phyloP scores from a whole-genome alignment of 2,797 vertebrate species.

The Sebastes alutus region DNA sequence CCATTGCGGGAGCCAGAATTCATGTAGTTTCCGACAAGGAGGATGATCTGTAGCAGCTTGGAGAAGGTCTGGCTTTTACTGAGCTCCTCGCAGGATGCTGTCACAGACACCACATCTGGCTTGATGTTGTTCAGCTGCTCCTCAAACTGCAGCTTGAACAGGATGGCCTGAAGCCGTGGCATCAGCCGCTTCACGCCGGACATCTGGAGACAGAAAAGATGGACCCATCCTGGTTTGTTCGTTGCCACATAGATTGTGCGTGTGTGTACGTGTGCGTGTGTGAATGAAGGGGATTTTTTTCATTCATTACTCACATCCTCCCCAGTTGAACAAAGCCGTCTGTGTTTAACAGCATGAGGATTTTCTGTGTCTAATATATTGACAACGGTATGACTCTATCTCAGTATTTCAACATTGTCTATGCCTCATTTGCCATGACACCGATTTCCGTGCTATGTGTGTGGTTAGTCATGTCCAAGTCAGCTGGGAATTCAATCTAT shows the following conservation, averaged over 20 bases:
- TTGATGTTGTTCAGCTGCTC: constrained; percentile 93
- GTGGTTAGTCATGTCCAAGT: constrained; percentile 26
- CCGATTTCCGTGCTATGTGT: constrained; percentile 3
- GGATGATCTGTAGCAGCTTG: constrained; percentile 85
- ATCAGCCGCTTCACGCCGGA: constrained; percentile 85
- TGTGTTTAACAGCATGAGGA: constrained; percentile 41
- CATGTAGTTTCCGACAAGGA: constrained; percentile 92
- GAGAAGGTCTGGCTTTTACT: constrained; percentile 86
- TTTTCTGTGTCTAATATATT: constrained; percentile 18
- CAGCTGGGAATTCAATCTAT: constrained; percentile 1
- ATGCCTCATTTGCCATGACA: constrained; percentile 5
- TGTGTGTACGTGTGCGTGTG: background rate
- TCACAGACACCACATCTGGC: constrained; percentile 92
- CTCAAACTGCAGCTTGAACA: constrained; percentile 90
- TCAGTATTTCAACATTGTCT: background rate
- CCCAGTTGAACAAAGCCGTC: constrained; percentile 46
- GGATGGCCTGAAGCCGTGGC: constrained; percentile 87
- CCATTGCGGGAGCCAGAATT: constrained; percentile 92
- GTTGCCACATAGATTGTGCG: background rate
- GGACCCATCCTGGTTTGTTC: background rate
- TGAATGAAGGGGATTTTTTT: constrained; percentile 39
- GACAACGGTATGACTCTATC: background rate
- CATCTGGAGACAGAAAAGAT: constrained; percentile 79
- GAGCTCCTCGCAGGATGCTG: constrained; percentile 92
- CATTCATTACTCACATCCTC: constrained; percentile 32